Conservation (phyloP, 37 sponge, comb jelly and placozoan genomes). For the Diacarnus erythraeanus region DNA sequence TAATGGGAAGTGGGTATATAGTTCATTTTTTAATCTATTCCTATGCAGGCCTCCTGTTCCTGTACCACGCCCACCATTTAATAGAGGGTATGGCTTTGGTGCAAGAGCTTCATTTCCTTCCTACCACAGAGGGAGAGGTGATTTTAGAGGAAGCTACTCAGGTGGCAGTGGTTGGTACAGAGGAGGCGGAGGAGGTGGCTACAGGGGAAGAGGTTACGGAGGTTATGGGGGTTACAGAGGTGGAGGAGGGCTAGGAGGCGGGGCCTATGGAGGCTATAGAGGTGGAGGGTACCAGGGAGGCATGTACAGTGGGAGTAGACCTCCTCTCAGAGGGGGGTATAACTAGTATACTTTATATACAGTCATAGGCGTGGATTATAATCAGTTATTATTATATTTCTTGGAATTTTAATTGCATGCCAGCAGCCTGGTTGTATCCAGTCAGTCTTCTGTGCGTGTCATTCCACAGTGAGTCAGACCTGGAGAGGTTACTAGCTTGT, state of each 20-base stretch:
- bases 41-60: background rate
- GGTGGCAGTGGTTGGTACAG: background rate
- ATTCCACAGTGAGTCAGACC: too few relatives aligned
- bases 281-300: background rate
- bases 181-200: slow-evolving; percentile 15
- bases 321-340: background rate
- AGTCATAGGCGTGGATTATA: too few relatives aligned
- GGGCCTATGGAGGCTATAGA: slow-evolving; percentile 4
- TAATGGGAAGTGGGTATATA: too few relatives aligned
- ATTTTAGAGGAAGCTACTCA: background rate
- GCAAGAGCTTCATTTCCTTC: background rate
- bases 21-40: background rate
- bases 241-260: background rate
- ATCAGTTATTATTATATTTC: too few relatives aligned
- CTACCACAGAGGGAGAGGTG: background rate
- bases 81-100: background rate
- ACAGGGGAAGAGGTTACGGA: background rate
- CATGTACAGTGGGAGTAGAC: background rate
- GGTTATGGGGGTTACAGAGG: background rate
- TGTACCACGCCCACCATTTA: background rate
- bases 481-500: too few relatives aligned
- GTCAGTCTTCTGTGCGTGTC: too few relatives aligned
- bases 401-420: too few relatives aligned
- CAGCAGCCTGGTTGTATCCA: too few relatives aligned
- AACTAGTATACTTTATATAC: too few relatives aligned